Base-by-base conservation (phyloP, 2,113 vertebrate genomes). In the Rhizomys pruinosus region DNA sequence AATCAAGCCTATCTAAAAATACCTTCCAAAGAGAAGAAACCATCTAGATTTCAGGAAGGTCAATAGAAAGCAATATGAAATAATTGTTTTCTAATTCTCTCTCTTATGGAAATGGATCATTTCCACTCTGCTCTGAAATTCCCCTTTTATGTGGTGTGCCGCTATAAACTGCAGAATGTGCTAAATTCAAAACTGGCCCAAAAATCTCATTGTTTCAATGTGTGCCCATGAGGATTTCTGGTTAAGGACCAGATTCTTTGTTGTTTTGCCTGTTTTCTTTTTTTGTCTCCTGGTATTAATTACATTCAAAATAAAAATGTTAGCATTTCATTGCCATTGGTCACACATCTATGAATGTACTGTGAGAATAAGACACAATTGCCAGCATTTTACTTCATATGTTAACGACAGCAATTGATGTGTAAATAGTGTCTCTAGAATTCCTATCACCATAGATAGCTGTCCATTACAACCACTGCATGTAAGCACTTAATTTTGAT, bases 21-120 rank as follows among this genome's bases (percentile, higher is more conserved):
- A 81, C 7, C 57, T 91, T 91, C 37, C 7, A 5, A 92, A 97
- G 91, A 59, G 97, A 97, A 66, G 89, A 85, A 93, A 95, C 97
- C 97, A 97, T 97, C 97, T 98, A 97, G 95, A 89, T 97, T 97
- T 90, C 64, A 69, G 78, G 61, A 89, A 89, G 90, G 64, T 61
- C 85, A 71, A 39, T 74, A 63, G 87, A 89, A 94, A 96, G 85
- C 22, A 13, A 91, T 87, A 88, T 74, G 95, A 97, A 97, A 94
- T 96, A 71, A 13, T 95, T 97, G n/a, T 90, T 94, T 92, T 63
- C 74, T 72, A 92, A 89, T 97, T 91, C 76, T 94, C 74, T 94
- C 57, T 87, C 97, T 94, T 92, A 79, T 90, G 92, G 89, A 78
- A 95, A 95, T 95, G 94, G 89, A 86, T 55, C 11, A 0, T 89